Percentiles rank a stretch among this genome's conserved stretches.
These are phyloP conservation scores for Thyatira batis DNA, from an alignment of 2,888 invertebrate species.

Conservation along the genomic window DNA sequence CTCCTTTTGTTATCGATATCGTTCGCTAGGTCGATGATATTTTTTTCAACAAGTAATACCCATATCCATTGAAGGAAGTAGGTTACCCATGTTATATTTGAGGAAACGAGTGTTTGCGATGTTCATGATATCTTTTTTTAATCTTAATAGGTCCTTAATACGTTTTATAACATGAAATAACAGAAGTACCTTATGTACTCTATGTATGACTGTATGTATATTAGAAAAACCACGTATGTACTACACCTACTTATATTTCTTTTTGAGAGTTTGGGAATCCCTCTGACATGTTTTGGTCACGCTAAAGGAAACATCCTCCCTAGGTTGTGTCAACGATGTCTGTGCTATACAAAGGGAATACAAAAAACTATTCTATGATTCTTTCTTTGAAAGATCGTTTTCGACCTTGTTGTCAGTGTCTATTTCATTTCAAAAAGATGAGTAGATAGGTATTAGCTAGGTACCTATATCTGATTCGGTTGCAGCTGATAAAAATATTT, in stretches of 20 bases:
- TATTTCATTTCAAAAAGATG: neutral
- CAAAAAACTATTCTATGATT: slow-evolving; percentile 17
- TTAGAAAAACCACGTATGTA: no score
- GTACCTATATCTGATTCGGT: neutral
- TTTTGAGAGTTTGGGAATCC: slow-evolving; percentile 16
- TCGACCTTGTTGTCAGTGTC: neutral
- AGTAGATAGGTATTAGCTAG: no score
- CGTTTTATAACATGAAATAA: no score
- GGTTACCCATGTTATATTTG: no score
- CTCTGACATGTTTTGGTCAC: slow-evolving; percentile 29
- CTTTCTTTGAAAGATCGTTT: slow-evolving; percentile 10
- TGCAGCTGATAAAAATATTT: neutral
- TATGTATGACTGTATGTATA: no score
- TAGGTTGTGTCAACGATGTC: slow-evolving; percentile 18
- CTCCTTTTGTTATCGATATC: slow-evolving; percentile 66
- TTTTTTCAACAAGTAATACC: slow-evolving; percentile 5
- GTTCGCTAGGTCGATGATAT: slow-evolving; percentile 36
- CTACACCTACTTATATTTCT: slow-evolving; percentile 15
- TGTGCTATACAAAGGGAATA: slow-evolving; percentile 18
- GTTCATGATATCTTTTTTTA: no score
- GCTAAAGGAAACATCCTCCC: slow-evolving; percentile 36
- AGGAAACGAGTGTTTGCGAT: no score
- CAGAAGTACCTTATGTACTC: no score
- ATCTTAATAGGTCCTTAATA: no score
- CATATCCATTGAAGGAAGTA: neutral